Percentiles rank a stretch among this genome's conserved stretches.
Evolutionary conservation across 1,140 invertebrate genomes (phyloP).

Genomic region (Paramacrobiotus metropolitanus): DNA sequence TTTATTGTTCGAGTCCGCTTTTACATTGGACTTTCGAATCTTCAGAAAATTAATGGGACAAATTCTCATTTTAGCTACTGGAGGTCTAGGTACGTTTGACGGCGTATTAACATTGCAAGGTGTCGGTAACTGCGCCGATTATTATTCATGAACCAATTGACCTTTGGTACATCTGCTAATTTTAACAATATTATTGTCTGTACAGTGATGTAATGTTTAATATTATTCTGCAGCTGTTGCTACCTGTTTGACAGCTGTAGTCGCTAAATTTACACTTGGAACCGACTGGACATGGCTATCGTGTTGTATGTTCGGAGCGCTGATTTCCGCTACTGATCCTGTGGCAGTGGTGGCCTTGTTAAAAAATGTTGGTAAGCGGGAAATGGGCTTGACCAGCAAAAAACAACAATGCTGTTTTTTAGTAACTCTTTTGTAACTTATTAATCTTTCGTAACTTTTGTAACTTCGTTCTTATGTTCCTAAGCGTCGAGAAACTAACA

Average conservation of each 20-base stretch:
- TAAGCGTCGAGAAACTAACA: too few relatives aligned
- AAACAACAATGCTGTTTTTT: too few relatives aligned
- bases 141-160: too few relatives aligned
- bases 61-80: neutral
- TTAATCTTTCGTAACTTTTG: too few relatives aligned
- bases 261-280: neutral
- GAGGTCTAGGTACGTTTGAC: neutral
- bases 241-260: neutral
- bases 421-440: too few relatives aligned
- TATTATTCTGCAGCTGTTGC: neutral
- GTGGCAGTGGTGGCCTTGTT: neutral
- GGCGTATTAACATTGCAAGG: too few relatives aligned
- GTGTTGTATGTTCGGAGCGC: neutral
- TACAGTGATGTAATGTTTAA: neutral
- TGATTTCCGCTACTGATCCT: slow-evolving; percentile 2
- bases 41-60: neutral
- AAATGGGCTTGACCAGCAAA: too few relatives aligned
- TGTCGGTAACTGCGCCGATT: too few relatives aligned
- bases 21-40: neutral
- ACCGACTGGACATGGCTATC: neutral
- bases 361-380: neutral
- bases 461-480: too few relatives aligned
- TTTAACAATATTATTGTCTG: neutral
- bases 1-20: neutral
- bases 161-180: neutral